phyloP scores from a whole-genome alignment of 1,140 invertebrate species.

The Dendroctonus valens region DNA sequence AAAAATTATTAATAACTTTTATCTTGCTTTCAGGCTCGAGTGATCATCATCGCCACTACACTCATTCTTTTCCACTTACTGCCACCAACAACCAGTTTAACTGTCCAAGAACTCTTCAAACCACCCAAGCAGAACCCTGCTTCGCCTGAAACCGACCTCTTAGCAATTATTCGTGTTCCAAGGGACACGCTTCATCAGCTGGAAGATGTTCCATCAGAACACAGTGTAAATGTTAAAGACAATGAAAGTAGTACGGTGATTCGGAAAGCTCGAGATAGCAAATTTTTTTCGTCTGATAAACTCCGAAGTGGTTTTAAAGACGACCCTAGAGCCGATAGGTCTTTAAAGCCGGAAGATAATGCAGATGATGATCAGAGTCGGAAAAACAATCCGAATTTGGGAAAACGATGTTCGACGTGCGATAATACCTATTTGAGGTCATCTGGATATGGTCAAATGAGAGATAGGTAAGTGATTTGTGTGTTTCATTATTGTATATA shows the following conservation, averaged over 20 bases:
- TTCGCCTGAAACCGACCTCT: not conserved
- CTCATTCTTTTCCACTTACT: no score
- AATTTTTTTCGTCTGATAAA: constrained; percentile 27
- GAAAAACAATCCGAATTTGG: constrained; percentile 4
- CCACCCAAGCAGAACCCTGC: not conserved
- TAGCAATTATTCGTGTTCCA: constrained; percentile 7
- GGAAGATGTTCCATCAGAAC: not conserved
- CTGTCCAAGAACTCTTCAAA: constrained; percentile 25
- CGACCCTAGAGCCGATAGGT: constrained; percentile 4
- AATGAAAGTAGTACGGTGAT: constrained; percentile 11
- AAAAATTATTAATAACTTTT: no score
- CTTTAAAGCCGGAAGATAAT: constrained; percentile 22
- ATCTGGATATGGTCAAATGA: no score
- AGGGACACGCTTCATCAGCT: not conserved
- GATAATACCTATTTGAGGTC: not conserved
- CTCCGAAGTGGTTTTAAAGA: constrained; percentile 15
- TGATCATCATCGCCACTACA: no score
- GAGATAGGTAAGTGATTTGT: no score
- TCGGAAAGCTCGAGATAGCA: constrained; percentile 26
- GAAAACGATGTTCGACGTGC: constrained; percentile 33
- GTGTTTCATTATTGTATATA: no score
- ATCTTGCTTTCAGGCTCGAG: no score
- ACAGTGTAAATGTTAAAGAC: not conserved
- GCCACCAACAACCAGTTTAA: not conserved
- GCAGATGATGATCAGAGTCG: constrained; percentile 5